phyloP scores from a whole-genome alignment of 2,888 invertebrate species.

The Lepidocyrtinus sp. region DNA sequence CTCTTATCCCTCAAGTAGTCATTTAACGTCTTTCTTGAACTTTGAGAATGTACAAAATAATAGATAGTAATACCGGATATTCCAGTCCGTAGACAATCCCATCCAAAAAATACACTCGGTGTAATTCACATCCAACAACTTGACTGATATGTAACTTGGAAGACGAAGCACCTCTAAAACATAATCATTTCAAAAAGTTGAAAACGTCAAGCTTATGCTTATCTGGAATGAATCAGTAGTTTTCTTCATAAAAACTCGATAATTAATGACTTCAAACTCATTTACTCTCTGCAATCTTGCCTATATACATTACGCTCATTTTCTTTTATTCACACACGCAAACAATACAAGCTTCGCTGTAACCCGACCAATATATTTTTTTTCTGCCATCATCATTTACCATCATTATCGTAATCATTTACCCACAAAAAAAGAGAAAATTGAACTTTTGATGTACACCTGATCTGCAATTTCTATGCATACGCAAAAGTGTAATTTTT shows the following conservation, averaged over 20 bases:
- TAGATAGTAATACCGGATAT: conserved; percentile 32
- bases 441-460: conserved; percentile 25
- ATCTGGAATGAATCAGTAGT: conserved; percentile 45
- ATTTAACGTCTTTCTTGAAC: background rate
- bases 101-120: conserved; percentile 3
- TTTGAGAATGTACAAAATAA: background rate
- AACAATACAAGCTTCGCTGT: background rate
- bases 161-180: too few relatives aligned
- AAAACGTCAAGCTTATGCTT: conserved; percentile 41
- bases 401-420: conserved; percentile 6
- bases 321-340: conserved; percentile 18
- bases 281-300: conserved; percentile 23
- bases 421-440: background rate
- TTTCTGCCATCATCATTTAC: conserved; percentile 20
- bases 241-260: conserved; percentile 45
- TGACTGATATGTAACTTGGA: too few relatives aligned
- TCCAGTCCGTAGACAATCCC: conserved; percentile 28
- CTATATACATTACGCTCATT: background rate
- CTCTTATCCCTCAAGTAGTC: background rate
- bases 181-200: conserved; percentile 41
- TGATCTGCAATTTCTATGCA: conserved; percentile 49
- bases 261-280: conserved; percentile 51
- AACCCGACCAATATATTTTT: background rate
- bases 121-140: conserved; percentile 19
- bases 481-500: conserved; percentile 26